Evolutionary conservation across 2,797 vertebrate genomes (phyloP).

Genomic region (Tenualosa ilisha): DNA sequence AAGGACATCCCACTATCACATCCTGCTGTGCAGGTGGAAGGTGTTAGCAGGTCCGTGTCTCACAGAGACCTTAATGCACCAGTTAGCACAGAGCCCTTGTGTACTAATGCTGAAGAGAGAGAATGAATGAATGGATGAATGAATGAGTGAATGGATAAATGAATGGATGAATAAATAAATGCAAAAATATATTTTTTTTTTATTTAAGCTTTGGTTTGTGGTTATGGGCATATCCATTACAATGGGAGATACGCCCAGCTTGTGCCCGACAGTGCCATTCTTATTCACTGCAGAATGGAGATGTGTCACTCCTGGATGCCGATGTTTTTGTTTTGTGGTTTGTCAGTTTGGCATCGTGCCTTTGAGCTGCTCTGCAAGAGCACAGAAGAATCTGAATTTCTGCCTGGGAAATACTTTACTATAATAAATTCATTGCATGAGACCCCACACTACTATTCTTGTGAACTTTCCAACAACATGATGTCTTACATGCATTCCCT

Average conservation of each 20-base stretch:
- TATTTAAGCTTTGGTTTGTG: not conserved
- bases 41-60: not conserved
- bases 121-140: no score
- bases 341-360: not conserved
- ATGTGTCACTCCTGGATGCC: not conserved
- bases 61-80: not conserved
- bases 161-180: no score
- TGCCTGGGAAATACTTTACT: not conserved
- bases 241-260: not conserved
- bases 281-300: not conserved
- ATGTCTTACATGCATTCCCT: no score
- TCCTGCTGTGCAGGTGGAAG: not conserved
- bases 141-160: no score
- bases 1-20: conserved; percentile 8
- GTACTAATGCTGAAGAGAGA: not conserved
- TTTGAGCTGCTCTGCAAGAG: not conserved
- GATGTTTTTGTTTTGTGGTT: conserved; percentile 6
- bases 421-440: not conserved
- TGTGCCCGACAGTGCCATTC: not conserved
- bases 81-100: not conserved
- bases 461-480: not conserved
- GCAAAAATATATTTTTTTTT: no score
- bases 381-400: not conserved
- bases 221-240: not conserved
- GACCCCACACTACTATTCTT: not conserved